Base-by-base conservation (phyloP, 2,797 vertebrate genomes). In the Agapornis canus region DNA sequence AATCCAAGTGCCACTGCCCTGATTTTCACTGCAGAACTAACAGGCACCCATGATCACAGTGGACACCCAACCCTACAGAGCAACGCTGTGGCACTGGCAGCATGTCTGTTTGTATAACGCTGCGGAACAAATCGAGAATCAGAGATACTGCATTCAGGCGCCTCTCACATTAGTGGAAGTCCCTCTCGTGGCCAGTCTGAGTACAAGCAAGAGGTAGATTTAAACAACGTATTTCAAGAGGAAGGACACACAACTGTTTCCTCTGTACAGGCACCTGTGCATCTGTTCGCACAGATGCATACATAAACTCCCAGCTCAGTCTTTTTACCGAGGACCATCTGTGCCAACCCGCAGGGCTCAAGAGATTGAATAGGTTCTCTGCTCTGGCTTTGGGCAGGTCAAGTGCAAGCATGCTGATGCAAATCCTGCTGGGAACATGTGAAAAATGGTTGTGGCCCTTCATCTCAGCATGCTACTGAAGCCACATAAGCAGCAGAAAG, bases 401-500 rank as follows among this genome's bases (percentile, higher is more conserved):
- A 72, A 52, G 26, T 10, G 2, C 23, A n/a, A 78, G 79, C 43
- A 45, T 0, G 23, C 59, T 73, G 79, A 43, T 35, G 42, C 22
- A 75, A 77, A 81, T 61, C 37, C 65, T 45, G 11, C 69, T 39
- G 15, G 42, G 66, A 69, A 76, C 15, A 66, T 0, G 0, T 19
- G 51, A 31, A 60, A 66, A 80, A 64, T 29, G 2, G 37, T 3
- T 17, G 25, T 9, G 37, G 37, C 23, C n/a, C 61, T 78, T 85
- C 37, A 82, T 22, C 51, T 73, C 8, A 3, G 56, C 52, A 14
- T 13, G 21, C 21, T 19, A 25, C 49, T 27, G 37, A 31, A 39
- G 43, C 29, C 49, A 45, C 0, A 0, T 20, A 10, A 60, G 35
- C 0, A 3, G 37, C 68, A 87, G 11, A 26, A 0, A 51, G 37